Evolutionary conservation across 1,140 invertebrate species (phyloP).

Genomic region (Uloborus diversus): DNA sequence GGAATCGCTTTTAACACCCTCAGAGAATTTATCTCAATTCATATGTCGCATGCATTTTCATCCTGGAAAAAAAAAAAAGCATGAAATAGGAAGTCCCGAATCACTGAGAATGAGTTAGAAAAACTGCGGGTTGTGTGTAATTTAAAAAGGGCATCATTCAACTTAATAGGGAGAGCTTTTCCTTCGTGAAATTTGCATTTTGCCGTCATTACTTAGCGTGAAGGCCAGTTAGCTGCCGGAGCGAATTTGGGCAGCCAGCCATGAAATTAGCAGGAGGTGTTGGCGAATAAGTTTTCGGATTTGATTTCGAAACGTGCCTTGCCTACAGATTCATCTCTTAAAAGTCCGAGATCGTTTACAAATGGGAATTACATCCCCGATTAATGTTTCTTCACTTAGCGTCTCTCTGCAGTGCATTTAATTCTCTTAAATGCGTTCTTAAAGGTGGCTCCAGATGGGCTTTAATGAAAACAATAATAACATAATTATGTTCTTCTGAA

Average conservation of each 20-base stretch:
- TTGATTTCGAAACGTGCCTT: constrained; percentile 5
- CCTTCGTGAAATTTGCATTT: constrained; percentile 15
- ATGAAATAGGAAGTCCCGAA: no score
- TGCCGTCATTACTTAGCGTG: background rate
- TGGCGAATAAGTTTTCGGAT: background rate
- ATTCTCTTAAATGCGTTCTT: background rate
- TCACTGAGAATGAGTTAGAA: no score
- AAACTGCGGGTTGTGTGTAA: background rate
- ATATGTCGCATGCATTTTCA: no score
- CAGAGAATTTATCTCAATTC: no score
- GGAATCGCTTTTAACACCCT: no score
- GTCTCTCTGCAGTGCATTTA: background rate
- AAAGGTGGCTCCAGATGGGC: no score
- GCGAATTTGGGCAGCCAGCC: constrained; percentile 15
- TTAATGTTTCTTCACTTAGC: background rate
- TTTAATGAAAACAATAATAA: no score
- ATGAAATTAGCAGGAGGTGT: constrained; percentile 15
- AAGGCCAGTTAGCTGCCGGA: constrained; percentile 1
- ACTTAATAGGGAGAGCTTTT: background rate
- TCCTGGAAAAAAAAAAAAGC: no score
- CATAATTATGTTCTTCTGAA: no score
- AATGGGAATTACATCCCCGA: constrained; percentile 12
- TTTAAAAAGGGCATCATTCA: constrained; percentile 14
- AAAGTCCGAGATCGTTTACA: constrained; percentile 31
- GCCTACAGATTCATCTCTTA: constrained; percentile 23